These are phyloP conservation scores for Syrphus vitripennis DNA, from an alignment of 2,888 invertebrate genomes.

Conservation along the genomic window DNA sequence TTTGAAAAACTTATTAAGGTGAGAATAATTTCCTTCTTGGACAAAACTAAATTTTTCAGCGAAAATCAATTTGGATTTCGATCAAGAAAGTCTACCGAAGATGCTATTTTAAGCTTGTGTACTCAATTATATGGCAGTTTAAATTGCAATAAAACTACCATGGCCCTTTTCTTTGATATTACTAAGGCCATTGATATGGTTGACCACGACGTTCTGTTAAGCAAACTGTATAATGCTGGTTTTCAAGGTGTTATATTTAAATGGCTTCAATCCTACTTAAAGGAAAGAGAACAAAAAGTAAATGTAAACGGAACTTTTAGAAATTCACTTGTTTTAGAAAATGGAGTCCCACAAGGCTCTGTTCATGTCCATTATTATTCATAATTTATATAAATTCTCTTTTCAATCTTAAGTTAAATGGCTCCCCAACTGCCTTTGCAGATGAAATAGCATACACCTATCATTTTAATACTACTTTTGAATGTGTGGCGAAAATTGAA, in stretches of 20 bases:
- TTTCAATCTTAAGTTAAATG: neutral
- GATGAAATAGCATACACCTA: neutral
- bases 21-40: neutral
- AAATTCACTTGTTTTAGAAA: neutral
- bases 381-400: no score
- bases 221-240: neutral
- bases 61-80: neutral
- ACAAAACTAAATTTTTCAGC: neutral
- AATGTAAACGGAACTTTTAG: neutral
- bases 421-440: no score
- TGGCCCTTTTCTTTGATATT: no score
- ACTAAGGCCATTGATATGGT: no score
- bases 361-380: neutral
- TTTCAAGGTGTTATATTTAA: neutral
- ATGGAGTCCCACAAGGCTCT: neutral
- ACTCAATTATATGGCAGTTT: neutral
- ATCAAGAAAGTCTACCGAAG: neutral
- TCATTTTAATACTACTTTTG: neutral
- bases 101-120: neutral
- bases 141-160: no score
- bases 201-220: neutral
- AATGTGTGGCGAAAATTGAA: neutral
- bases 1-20: neutral
- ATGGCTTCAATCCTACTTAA: neutral
- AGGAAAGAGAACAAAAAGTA: neutral